These are phyloP conservation scores for Drosophila maculinotata DNA, from an alignment of 2,888 invertebrate species.

Conservation along the genomic window DNA sequence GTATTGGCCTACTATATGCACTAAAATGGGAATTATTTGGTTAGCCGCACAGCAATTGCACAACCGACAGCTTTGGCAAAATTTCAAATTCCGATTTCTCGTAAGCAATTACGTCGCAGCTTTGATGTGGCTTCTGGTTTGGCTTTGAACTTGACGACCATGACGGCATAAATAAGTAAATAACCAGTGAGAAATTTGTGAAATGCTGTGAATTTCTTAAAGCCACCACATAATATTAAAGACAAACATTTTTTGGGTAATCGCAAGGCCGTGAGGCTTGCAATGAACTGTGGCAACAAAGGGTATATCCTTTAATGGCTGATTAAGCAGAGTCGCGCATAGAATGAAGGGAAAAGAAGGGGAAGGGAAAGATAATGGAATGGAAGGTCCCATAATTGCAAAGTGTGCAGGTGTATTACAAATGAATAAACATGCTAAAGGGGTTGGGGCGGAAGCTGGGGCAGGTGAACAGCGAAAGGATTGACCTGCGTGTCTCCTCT, in stretches of 20 bases:
- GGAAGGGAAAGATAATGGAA: too few relatives aligned
- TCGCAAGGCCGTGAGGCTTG: not conserved
- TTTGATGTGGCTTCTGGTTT: constrained; percentile 66
- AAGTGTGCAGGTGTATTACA: constrained; percentile 48
- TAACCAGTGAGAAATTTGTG: constrained; percentile 28
- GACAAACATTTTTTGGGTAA: not conserved
- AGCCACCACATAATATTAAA: constrained; percentile 3
- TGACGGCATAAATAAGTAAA: constrained; percentile 46
- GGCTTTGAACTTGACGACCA: constrained; percentile 47
- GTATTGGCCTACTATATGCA: constrained; percentile 7
- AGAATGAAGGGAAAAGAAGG: too few relatives aligned
- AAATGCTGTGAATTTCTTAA: constrained; percentile 30
- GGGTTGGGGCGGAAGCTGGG: not conserved
- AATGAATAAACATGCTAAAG: constrained; percentile 36
- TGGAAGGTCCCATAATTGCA: constrained; percentile 14
- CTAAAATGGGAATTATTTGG: constrained; percentile 34
- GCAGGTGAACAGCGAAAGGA: too few relatives aligned
- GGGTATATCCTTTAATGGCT: constrained; percentile 41
- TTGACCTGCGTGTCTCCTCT: constrained; percentile 13
- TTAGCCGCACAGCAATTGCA: constrained; percentile 22
- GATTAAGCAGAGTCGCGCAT: constrained; percentile 59
- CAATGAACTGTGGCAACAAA: constrained; percentile 1
- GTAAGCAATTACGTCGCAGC: constrained; percentile 60
- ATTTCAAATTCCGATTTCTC: constrained; percentile 57
- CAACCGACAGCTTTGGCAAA: constrained; percentile 29